phyloP scores from a whole-genome alignment of 2,113 vertebrate species.

The Hipposideros armiger region DNA sequence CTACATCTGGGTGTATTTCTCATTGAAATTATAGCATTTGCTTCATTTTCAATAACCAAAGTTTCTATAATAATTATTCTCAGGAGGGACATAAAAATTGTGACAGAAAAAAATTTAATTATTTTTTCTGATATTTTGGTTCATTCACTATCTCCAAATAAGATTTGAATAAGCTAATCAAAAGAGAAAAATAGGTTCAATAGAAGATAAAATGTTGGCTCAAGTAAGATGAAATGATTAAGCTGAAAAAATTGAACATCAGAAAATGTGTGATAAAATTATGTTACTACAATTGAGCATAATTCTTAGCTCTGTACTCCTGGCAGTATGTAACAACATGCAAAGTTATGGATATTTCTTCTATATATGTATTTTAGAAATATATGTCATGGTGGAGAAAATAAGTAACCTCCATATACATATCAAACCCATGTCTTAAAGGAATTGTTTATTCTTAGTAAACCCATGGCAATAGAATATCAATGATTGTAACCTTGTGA shows the following conservation, averaged over 20 bases:
- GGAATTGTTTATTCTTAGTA: neutral
- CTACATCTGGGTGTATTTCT: neutral
- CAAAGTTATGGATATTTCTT: neutral
- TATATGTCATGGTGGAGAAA: neutral
- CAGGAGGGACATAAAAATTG: neutral
- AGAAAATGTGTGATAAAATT: neutral
- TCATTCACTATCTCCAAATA: neutral
- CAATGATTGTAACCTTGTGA: neutral
- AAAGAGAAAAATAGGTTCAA: neutral
- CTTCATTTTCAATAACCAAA: neutral
- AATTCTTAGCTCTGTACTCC: neutral
- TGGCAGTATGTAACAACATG: neutral
- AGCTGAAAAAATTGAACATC: neutral
- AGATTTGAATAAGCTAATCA: neutral
- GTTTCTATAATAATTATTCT: neutral
- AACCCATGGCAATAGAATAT: neutral
- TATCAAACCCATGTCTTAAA: neutral
- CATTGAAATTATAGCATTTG: slow-evolving; percentile 29
- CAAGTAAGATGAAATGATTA: neutral
- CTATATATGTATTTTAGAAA: neutral
- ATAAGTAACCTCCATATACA: neutral
- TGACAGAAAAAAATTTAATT: neutral
- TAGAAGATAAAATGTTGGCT: neutral
- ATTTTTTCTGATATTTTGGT: neutral
- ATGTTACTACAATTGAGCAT: neutral